Conservation (phyloP, 2,797 vertebrate genomes). For the Microctenopoma steveboyesi region DNA sequence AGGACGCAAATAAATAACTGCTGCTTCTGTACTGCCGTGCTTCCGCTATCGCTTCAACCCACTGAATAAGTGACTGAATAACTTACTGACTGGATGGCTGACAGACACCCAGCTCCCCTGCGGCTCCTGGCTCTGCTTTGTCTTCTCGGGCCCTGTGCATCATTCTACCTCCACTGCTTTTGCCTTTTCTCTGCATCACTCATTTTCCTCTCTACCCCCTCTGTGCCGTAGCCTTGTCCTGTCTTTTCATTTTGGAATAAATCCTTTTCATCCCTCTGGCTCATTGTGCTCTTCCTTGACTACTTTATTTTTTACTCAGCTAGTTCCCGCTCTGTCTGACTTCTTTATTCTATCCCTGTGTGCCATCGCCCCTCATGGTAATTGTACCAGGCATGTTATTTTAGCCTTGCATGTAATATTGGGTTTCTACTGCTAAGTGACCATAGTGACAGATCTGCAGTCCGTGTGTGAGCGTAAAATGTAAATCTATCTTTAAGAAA, state of each 20-base stretch:
- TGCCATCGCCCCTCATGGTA: slow-evolving; percentile 60
- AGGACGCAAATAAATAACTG: slow-evolving; percentile 69
- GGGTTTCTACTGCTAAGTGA: slow-evolving; percentile 46
- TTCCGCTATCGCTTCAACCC: slow-evolving; percentile 50
- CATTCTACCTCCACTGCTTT: slow-evolving; percentile 67
- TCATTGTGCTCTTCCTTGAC: slow-evolving; percentile 63
- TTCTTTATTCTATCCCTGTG: slow-evolving; percentile 53
- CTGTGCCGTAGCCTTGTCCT: slow-evolving; percentile 55
- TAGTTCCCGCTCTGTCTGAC: slow-evolving; percentile 60
- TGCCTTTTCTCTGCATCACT: slow-evolving; percentile 47
- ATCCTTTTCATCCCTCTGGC: slow-evolving; percentile 76
- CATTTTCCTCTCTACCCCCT: slow-evolving; percentile 37
- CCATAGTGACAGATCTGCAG: slow-evolving; percentile 53
- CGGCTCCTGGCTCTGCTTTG: slow-evolving; percentile 64
- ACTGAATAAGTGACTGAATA: slow-evolving; percentile 76
- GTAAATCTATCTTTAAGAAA: slow-evolving; percentile 46
- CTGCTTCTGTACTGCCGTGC: slow-evolving; percentile 48
- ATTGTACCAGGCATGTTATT: slow-evolving; percentile 64
- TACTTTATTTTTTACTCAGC: slow-evolving; percentile 30
- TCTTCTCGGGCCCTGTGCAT: slow-evolving; percentile 63
- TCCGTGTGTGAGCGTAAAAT: slow-evolving; percentile 41
- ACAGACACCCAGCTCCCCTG: slow-evolving; percentile 74
- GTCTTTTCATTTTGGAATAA: slow-evolving; percentile 76
- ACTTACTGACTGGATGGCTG: slow-evolving; percentile 71
- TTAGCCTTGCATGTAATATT: slow-evolving; percentile 54